Evolutionary conservation across 2,797 vertebrate genomes (phyloP).

Genomic region (Chromobotia macracanthus): DNA sequence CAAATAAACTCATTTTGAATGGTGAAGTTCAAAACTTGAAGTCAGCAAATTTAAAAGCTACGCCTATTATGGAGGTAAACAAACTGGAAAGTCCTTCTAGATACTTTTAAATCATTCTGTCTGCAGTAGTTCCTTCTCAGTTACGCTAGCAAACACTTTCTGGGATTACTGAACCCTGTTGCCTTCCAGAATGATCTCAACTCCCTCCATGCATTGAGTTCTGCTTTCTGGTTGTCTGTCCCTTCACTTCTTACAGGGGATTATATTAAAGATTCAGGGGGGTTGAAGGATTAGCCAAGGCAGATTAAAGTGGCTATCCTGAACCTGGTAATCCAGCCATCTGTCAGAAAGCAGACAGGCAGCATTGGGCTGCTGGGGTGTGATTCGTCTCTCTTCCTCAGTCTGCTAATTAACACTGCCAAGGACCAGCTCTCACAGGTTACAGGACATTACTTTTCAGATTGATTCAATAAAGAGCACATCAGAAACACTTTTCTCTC

Average conservation of each 20-base stretch:
- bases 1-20: slow-evolving; percentile 2
- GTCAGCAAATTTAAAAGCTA: background rate
- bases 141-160: slow-evolving; percentile 6
- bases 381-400: slow-evolving; percentile 54
- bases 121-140: slow-evolving; percentile 4
- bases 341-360: slow-evolving; percentile 79
- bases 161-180: background rate
- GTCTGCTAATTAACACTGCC: slow-evolving; percentile 69
- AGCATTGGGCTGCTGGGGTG: slow-evolving; percentile 30
- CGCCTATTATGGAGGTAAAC: background rate
- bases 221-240: slow-evolving; percentile 54
- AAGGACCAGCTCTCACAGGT: slow-evolving; percentile 27
- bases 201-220: slow-evolving; percentile 49
- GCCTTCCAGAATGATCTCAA: slow-evolving; percentile 68
- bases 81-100: slow-evolving; percentile 10
- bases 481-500: slow-evolving; percentile 26
- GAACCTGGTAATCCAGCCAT: slow-evolving; percentile 81
- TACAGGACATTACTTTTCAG: slow-evolving; percentile 17
- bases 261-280: slow-evolving; percentile 66
- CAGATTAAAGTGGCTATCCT: slow-evolving; percentile 78
- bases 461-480: slow-evolving; percentile 44
- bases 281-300: slow-evolving; percentile 73
- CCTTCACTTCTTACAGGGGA: slow-evolving; percentile 60
- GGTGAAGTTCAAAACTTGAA: slow-evolving; percentile 8
- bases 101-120: slow-evolving; percentile 12